phyloP scores from a whole-genome alignment of 2,797 vertebrate species.

The Alouatta caraya region DNA sequence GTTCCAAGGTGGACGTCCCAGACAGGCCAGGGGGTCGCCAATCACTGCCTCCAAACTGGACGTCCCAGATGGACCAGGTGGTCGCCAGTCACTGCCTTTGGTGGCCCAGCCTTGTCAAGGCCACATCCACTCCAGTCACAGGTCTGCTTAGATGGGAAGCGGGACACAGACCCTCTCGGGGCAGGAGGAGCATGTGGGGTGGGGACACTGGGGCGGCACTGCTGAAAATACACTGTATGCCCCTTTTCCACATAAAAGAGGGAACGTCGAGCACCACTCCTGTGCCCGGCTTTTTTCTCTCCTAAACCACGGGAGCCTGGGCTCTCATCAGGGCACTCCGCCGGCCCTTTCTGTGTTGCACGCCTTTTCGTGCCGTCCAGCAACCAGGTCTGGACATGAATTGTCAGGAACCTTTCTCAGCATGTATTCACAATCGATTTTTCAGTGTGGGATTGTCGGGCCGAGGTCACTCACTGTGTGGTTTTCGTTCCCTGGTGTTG shows the following conservation, averaged over 20 bases:
- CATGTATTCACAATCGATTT: fast-evolving
- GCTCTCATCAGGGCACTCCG: fast-evolving
- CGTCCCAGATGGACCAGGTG: no score
- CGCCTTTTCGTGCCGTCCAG: fast-evolving
- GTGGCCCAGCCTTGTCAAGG: not conserved
- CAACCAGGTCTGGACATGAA: fast-evolving
- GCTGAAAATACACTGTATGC: not conserved
- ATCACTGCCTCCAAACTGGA: no score
- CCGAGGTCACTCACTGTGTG: fast-evolving
- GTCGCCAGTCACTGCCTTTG: no score
- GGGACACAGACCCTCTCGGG: not conserved
- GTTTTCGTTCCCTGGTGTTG: fast-evolving
- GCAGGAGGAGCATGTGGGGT: fast-evolving
- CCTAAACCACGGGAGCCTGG: fast-evolving
- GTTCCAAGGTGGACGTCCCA: not conserved
- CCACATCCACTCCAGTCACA: no score
- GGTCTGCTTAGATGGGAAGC: not conserved
- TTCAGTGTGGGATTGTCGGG: not conserved
- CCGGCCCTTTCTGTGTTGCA: fast-evolving
- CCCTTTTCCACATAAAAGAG: not conserved
- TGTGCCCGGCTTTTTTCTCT: not conserved
- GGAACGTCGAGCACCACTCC: fast-evolving
- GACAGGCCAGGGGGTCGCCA: no score
- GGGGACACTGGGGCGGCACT: fast-evolving
- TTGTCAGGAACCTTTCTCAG: not conserved